Evolutionary conservation across 2,797 vertebrate genomes (phyloP).

Genomic region (Arctocebus calabarensis): DNA sequence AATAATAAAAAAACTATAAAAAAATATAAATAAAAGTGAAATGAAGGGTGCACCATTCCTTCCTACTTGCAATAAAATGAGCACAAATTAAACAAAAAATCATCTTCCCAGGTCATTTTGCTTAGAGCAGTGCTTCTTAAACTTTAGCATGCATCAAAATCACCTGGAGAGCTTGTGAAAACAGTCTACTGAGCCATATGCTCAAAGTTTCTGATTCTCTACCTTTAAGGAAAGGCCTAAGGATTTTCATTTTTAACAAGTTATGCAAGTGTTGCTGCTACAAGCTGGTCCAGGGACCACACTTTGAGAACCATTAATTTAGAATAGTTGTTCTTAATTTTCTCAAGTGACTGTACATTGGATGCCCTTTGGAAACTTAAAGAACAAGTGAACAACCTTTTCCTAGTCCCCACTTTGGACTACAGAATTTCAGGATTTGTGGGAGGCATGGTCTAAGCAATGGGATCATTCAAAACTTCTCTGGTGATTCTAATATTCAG

Average conservation of each 20-base stretch:
- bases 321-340: background rate
- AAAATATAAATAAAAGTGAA: too few relatives aligned
- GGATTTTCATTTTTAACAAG: background rate
- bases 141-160: background rate
- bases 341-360: background rate
- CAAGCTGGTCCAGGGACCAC: background rate
- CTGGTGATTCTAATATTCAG: background rate
- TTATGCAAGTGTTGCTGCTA: background rate
- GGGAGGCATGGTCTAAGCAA: background rate
- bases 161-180: background rate
- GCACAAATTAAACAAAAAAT: too few relatives aligned
- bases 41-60: too few relatives aligned
- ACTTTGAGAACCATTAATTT: background rate
- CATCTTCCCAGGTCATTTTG: background rate
- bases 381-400: background rate
- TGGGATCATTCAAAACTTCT: background rate
- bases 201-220: background rate
- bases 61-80: too few relatives aligned
- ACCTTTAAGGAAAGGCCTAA: background rate
- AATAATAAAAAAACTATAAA: too few relatives aligned
- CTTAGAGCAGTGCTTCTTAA: background rate
- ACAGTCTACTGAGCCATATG: background rate
- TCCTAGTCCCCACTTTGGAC: background rate
- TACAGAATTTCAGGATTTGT: background rate
- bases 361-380: background rate